These are phyloP conservation scores for Hylyphantes graminicola DNA, from an alignment of 1,140 invertebrate species.

Conservation along the genomic window DNA sequence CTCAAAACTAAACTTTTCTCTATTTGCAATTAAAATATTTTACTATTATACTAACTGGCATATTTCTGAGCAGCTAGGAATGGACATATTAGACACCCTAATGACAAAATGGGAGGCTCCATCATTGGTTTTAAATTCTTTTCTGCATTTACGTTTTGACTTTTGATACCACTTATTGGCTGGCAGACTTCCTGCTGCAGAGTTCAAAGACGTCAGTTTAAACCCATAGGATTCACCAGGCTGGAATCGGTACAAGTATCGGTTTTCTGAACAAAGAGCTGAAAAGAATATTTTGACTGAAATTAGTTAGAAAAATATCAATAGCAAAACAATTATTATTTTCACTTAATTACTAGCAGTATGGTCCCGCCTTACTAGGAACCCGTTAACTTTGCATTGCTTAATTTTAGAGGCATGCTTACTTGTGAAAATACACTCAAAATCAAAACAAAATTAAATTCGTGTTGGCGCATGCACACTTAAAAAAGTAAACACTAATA, in stretches of 20 bases:
- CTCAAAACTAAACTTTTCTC: background rate
- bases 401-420: too few species aligned
- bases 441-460: too few species aligned
- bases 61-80: constrained; percentile 24
- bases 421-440: too few species aligned
- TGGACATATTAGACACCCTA: constrained; percentile 29
- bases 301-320: background rate
- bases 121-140: constrained; percentile 37
- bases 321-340: too few species aligned
- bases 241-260: constrained; percentile 2
- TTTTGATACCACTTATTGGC: constrained; percentile 40
- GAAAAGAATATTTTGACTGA: background rate
- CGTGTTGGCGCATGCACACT: too few species aligned
- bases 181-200: background rate
- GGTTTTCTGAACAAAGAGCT: constrained; percentile 22
- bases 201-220: constrained; percentile 1
- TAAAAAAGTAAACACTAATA: too few species aligned
- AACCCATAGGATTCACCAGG: constrained; percentile 5
- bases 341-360: too few species aligned
- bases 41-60: constrained; percentile 20
- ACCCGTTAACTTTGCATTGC: too few species aligned
- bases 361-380: too few species aligned
- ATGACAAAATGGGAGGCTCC: constrained; percentile 32
- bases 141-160: constrained; percentile 16
- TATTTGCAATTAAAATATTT: background rate